Evolutionary conservation across 2,888 invertebrate species (phyloP), one percentile per base, ranked within the genome.

Genomic region (Macrostomum cliftonense): DNA sequence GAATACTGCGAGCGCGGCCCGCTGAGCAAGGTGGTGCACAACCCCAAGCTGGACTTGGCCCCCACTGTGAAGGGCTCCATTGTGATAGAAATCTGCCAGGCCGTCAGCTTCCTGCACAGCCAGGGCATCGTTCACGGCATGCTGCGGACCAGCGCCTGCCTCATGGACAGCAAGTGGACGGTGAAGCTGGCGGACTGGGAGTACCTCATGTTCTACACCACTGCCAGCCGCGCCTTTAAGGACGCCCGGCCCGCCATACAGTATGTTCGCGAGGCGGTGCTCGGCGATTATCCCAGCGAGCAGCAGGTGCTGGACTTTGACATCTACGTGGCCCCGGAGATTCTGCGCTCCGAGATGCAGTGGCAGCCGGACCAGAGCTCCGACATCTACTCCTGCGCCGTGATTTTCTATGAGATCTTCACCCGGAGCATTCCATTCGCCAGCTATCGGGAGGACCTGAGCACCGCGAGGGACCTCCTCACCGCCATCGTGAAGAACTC

Each of bases 171-270:
- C 2, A 53, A 59, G 9, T 68, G 67, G 65, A 61, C 56, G 1
- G 59, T 65, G 11, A 61, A 62, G 48, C 57, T 67, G 1, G 55
- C 59, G 5, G 62, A 63, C 44, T 67, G 67, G 67, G 58, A 59
- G 45, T 59, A 58, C 43, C 53, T 45, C 37, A 54, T 52, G 28
- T 47, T 62, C 7, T 55, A 54, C 12, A 39, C 46, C 1, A 42
- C 38, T 12, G 9, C 21, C 17, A 43, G 49, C 16, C 43, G 52
- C 36, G 42, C 54, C 37, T 47, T 43, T 13, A 55, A 52, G 28
- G 49, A 46, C 13, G 53, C 51, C 37, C 56, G 55, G 13, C 46
- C 58, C 28, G 28, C 28, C 28, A 28, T 28, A 4, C 28, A 28
- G 28, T 28, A 28, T 9, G 21, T 28, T 9, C 16, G 17, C 21